Base-by-base conservation (phyloP, 2,888 invertebrate species). In the Drosophila recens region DNA sequence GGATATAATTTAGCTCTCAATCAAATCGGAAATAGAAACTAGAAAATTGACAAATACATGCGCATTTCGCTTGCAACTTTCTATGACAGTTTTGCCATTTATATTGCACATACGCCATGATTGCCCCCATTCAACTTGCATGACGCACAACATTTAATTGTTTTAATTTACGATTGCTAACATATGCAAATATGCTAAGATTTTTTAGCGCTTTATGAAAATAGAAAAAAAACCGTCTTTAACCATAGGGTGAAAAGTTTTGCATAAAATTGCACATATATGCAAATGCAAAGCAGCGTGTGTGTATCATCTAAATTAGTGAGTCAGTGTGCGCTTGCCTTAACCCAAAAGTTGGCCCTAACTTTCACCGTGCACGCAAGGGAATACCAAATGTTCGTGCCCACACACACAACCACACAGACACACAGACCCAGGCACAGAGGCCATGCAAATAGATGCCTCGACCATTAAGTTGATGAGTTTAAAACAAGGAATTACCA, bases 21-120 rank as follows among this genome's bases (percentile, higher is more conserved):
- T 84, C 72, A 64, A 81, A 84, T 81, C 84, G 84, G 89, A 84
- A 84, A 89, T 84, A 34, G 82, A 76, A 79, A 67, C 81, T 76
- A 70, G 61, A 66, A 72, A 70, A 72, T 71, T 72, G 80, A 65
- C 72, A 73, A 68, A 66, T 61, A 45, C 53, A 9, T 17, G 23
- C 20, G 40, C 43, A 30, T 48, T 56, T 73, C 43, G 20, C 45
- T 57, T n/a, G 42, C 38, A 45, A 56, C 42, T 42, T 62, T 43
- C 27, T 23, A 17, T 61, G 34, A 30, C 34, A 54, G 40, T 13
- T 56, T 30, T 45, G n/a, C 6, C 8, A 54, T 30, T 30, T 30
- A 30, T 52, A 79, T 80, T 80, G 67, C 65, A 63, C 75, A 78
- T 67, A 65, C 69, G 67, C 58, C 49, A 20, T 23, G 53, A 20